phyloP scores from a whole-genome alignment of 2,113 vertebrate species.

The Cavia porcellus region DNA sequence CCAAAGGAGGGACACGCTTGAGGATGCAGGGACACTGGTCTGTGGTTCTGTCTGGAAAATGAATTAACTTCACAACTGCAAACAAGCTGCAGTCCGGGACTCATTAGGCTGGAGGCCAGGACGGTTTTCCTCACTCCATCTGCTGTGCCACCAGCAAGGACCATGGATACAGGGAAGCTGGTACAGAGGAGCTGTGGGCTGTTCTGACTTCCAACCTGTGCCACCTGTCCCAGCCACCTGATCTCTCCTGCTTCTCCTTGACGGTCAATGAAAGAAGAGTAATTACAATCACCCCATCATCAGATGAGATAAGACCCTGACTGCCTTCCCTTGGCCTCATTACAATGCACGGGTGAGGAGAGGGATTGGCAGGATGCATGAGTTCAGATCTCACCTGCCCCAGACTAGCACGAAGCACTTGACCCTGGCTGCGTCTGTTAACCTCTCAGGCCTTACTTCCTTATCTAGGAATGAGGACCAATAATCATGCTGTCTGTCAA shows the following conservation, averaged over 20 bases:
- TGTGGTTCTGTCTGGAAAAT: conserved; percentile 82
- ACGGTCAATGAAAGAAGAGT: background rate
- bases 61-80: conserved; percentile 81
- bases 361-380: background rate
- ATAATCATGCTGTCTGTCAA: background rate
- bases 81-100: conserved; percentile 68
- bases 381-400: background rate
- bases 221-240: background rate
- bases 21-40: conserved; percentile 61
- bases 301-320: conserved; percentile 37
- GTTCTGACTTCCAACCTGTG: background rate
- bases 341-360: background rate
- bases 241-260: background rate
- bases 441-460: background rate
- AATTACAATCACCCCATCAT: background rate
- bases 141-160: background rate
- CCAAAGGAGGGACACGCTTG: background rate
- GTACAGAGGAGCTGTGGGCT: background rate
- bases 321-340: background rate
- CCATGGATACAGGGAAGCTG: background rate
- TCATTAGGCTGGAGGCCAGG: background rate
- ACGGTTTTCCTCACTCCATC: background rate
- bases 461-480: conserved; percentile 28
- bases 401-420: background rate
- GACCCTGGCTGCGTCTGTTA: background rate